Percentiles rank a stretch among this genome's conserved stretches.
Conservation (phyloP, 2,113 vertebrate genomes). For the Leucopsar rothschildi region DNA sequence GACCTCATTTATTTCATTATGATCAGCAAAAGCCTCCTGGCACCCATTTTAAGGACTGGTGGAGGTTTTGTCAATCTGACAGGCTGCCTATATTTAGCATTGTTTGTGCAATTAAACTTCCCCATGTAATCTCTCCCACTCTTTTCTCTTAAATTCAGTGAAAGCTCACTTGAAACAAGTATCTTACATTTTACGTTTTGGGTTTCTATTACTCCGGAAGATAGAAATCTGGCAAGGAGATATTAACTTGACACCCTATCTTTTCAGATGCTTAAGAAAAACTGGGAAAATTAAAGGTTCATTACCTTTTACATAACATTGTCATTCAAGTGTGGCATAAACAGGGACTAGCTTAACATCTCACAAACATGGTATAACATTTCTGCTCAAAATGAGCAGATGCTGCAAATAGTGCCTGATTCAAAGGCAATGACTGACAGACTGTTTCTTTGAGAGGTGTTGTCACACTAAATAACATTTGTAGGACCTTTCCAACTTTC, state of each 20-base stretch:
- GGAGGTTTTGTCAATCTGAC: neutral
- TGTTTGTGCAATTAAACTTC: neutral
- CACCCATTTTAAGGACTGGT: neutral
- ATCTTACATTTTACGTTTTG: neutral
- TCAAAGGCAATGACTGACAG: neutral
- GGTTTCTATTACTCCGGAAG: neutral
- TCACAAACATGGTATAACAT: neutral
- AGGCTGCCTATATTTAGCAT: neutral
- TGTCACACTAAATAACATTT: neutral
- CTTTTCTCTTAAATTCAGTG: neutral
- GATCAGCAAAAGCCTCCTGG: neutral
- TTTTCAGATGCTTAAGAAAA: neutral
- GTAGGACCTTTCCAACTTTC: neutral
- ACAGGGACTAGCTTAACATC: neutral
- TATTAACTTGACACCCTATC: neutral
- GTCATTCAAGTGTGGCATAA: neutral
- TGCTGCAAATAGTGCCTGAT: neutral
- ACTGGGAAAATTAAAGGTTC: neutral
- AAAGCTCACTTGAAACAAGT: neutral
- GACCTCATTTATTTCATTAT: neutral
- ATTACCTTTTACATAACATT: neutral
- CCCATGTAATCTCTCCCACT: neutral
- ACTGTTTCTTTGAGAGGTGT: neutral
- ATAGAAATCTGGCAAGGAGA: neutral
- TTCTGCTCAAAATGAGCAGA: neutral